phyloP scores from a whole-genome alignment of 1,140 invertebrate species.

The Adoxophyes honmai region DNA sequence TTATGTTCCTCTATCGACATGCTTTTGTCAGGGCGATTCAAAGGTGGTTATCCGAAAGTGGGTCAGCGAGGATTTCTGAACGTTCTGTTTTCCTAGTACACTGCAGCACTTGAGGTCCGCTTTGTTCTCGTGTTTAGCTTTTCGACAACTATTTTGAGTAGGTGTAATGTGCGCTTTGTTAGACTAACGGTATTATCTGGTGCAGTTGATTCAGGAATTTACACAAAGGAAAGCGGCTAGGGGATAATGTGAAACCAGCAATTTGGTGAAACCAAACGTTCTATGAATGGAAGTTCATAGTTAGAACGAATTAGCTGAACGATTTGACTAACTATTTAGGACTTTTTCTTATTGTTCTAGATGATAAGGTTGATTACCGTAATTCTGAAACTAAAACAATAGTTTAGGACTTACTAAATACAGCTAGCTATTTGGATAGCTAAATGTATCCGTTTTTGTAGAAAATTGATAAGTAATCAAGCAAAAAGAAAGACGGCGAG shows the following conservation, averaged over 20 bases:
- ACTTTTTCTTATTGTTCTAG: no score
- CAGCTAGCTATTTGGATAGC: no score
- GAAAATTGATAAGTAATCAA: constrained; percentile 21
- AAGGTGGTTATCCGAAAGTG: constrained; percentile 58
- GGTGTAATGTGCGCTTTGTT: constrained; percentile 21
- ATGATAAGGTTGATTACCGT: no score
- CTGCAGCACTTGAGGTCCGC: constrained; percentile 30
- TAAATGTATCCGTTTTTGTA: neutral
- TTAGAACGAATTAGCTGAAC: no score
- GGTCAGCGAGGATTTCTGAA: constrained; percentile 53
- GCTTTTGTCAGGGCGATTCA: constrained; percentile 64
- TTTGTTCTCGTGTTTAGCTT: constrained; percentile 38
- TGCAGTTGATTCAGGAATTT: constrained; percentile 22
- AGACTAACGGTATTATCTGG: constrained; percentile 15
- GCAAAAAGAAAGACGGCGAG: constrained; percentile 18
- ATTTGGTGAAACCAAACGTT: no score
- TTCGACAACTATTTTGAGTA: constrained; percentile 29
- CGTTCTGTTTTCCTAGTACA: constrained; percentile 36
- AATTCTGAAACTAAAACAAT: no score
- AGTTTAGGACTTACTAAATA: no score
- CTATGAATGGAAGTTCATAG: no score
- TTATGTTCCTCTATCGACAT: constrained; percentile 60
- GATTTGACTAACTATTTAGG: no score
- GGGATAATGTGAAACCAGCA: no score
- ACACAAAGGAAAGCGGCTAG: constrained; percentile 1